Base-by-base conservation (phyloP, 1,140 invertebrate genomes). In the Hesperophylax magnus region DNA sequence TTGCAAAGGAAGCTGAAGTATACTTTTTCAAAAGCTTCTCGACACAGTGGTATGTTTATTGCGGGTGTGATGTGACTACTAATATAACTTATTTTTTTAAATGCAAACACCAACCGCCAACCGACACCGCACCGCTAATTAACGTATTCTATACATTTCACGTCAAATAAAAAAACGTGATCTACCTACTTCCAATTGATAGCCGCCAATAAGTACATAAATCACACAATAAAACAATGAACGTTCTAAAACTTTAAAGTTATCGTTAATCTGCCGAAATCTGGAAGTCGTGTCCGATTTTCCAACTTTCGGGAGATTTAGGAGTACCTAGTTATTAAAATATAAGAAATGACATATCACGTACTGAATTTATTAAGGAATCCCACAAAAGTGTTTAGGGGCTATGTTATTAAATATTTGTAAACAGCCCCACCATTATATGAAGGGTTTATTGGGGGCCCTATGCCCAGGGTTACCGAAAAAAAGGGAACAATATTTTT, bases 311-410 rank as follows among this genome's bases (percentile, higher is more conserved):
- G 52, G 52, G 52, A 72, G 69, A 72, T 72, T 72, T 72, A 72
- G 69, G 63, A 15, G 9, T 47, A 9, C 11, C 39, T 47, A 47
- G 39, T 47, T 72, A 72, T 72, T 72, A 11, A 24, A 54, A 53
- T 53, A 54, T 54, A 20, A 72, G 39, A 72, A 72, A n/a, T 54
- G 69, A 72, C 69, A 72, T 53, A 72, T 72, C 69, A 72, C 69
- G 69, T 72, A 72, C 27, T 72, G 69, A 72, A 72, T 72, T 72
- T 72, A 72, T 72, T 72, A 72, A 72, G 69, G 69, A 72, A 72
- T 72, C 69, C 47, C 69, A 72, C 69, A 72, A 72, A 72, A 72
- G 69, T 72, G 69, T 72, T 72, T 72, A 54, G 69, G 69, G 52
- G 18, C 20, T 24, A 52, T 72, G 69, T 72, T 72, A 72, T 72